Evolutionary conservation across 2,888 invertebrate genomes (phyloP), one percentile per base, ranked within the genome.

Genomic region (Lasioglossum leucozonium): DNA sequence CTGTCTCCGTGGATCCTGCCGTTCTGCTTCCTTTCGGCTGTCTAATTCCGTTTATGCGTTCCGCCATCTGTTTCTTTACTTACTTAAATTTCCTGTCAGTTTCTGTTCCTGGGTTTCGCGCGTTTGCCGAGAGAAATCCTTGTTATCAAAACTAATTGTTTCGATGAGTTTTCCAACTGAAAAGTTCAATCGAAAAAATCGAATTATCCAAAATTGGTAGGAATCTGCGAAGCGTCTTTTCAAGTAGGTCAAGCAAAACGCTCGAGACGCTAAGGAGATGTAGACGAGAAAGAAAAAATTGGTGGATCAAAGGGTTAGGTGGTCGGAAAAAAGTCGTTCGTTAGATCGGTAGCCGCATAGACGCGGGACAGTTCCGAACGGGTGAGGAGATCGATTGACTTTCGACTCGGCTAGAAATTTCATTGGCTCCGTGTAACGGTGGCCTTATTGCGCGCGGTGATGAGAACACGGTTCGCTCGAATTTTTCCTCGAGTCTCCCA

Each of bases 31-130:
- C 62, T 34, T 65, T 72, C 55, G 72, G 3, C 77, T 40, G 30
- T 34, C 40, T 37, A 71, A 73, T 47, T 40, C 71, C 42, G 62
- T 44, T 69, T 26, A 37, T 42, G 13, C 67, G 34, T 40, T 62
- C 44, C 69, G 34, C 55, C 37, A 4, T 30, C 47, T 51, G 62
- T 76, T 72, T 77, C 80, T 73, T 76, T 55, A 67, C 34, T 44
- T 69, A 69, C 75, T 76, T 47, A 76, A 69, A 40, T 69, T n/a
- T 40, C 37, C n/a, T n/a, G 16, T 30, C 10, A 67, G 22, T 40
- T 13, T 13, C 40, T 13, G 40, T 40, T n/a, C 55, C 22, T 40
- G n/a, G 5, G 40, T n/a, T 40, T 10, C 37, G 5, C 40, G n/a
- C 10, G 37, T 22, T 11, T 18, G 34, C 34, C 6, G 34, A 0